Evolutionary conservation across 2,888 invertebrate species (phyloP), one percentile per base, ranked within the genome.

Genomic region (Belgica antarctica): DNA sequence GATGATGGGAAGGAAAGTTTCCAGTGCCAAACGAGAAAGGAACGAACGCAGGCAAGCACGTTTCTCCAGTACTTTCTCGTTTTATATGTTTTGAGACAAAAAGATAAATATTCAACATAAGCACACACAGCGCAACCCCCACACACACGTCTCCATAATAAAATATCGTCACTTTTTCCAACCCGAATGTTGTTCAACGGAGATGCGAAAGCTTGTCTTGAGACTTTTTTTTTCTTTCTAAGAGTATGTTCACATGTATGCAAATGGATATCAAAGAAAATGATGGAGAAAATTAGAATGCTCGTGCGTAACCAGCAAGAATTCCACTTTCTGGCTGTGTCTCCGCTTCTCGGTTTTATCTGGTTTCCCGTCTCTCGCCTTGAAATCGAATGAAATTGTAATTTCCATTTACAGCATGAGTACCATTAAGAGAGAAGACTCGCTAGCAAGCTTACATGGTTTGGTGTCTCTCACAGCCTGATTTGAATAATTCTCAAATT

Each of bases 401-500:
- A 22, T 52, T 52, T 52, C 52, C 52, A 52, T 52, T 52, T 52
- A 52, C 52, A 52, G 22, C 52, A 52, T 52, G 52, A 52, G 52
- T 52, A 22, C 52, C 52, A 52, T 52, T 52, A 52, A 3, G 52
- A 52, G 52, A 52, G 22, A 10, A 46, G 7, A 4, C 46, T 46
- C 15, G 17, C 7, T n/a, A 17, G 22, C 22, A 8, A 17, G 52
- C 52, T 52, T n/a, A n/a, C 34, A 31, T 31, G 22, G 3, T 5
- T 19, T 59, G 7, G 57, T 5, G 17, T 57, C 59, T 52, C 52
- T 7, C 7, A 27, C 25, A 59, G 27, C 59, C n/a, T 59, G 17
- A 68, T 68, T 68, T 68, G 57, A 68, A 68, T 68, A 68, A 68
- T 68, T 68, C 52, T 68, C 57, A 57, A 68, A 68, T 68, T 68